These are phyloP conservation scores for Chymomyza fuscimana DNA, from an alignment of 2,888 invertebrate species.

Conservation along the genomic window DNA sequence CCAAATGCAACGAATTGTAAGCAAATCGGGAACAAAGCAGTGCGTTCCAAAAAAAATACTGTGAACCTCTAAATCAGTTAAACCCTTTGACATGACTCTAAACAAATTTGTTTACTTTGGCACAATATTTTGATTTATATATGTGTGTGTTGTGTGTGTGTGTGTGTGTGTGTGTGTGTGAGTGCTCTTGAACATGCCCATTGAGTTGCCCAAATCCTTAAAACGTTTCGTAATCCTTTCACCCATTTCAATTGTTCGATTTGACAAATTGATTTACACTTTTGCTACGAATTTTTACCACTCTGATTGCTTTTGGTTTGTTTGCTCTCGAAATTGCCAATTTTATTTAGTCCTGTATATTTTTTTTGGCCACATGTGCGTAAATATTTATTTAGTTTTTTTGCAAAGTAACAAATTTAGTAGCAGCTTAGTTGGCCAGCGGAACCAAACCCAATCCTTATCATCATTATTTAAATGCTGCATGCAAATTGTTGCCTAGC, in stretches of 20 bases:
- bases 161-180: neutral
- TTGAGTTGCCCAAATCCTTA: conserved; percentile 6
- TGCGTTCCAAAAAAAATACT: neutral
- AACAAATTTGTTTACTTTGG: conserved; percentile 67
- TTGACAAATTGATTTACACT: conserved; percentile 70
- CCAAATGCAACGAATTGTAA: conserved; percentile 55
- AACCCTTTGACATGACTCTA: conserved; percentile 58
- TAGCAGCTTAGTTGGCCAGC: conserved; percentile 35
- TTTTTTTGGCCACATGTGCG: conserved; percentile 61
- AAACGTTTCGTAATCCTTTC: conserved; percentile 61
- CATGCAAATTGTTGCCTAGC: conserved; percentile 57
- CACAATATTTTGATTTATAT: conserved; percentile 68
- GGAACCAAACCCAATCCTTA: conserved; percentile 4
- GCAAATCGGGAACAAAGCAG: conserved; percentile 34
- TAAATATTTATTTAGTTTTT: conserved; percentile 71
- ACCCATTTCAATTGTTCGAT: conserved; percentile 69
- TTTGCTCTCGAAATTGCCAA: conserved; percentile 64
- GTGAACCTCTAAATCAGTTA: conserved; percentile 3
- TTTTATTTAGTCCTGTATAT: conserved; percentile 24
- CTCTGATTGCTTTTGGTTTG: conserved; percentile 62
- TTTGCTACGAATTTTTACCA: conserved; percentile 41
- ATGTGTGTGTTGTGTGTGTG: conserved; percentile 6
- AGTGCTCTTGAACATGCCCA: conserved; percentile 36
- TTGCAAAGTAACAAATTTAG: conserved; percentile 44
- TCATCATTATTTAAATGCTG: conserved; percentile 60